A percentile compares a stretch with the other conserved stretches of the same genome.
Evolutionary conservation across 2,113 vertebrate genomes (phyloP).

Genomic region (Chelonoidis abingdonii): DNA sequence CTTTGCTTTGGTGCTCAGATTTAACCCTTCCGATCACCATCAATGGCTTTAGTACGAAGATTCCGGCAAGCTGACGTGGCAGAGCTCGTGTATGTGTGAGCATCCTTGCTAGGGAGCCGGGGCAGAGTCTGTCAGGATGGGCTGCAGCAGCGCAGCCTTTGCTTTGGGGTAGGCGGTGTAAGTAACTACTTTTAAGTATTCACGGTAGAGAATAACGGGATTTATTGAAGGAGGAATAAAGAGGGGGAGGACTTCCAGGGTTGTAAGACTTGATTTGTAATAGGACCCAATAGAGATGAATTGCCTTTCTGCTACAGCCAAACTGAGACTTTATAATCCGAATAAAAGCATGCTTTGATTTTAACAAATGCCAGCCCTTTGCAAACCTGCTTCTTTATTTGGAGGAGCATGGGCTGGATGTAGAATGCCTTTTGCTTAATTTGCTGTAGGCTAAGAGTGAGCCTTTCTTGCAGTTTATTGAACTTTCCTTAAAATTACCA

Average conservation of each 20-base stretch:
- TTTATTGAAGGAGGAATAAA: background rate
- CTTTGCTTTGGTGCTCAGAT: background rate
- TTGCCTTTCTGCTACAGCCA: background rate
- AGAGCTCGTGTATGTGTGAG: background rate
- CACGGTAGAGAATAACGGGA: background rate
- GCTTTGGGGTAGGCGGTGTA: slow-evolving; percentile 35
- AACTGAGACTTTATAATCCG: background rate
- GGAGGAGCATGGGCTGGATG: accelerated
- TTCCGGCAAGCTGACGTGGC: slow-evolving; percentile 73
- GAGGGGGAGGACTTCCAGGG: background rate
- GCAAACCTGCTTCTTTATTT: background rate
- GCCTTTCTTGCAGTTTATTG: slow-evolving; percentile 21
- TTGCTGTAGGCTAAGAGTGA: background rate
- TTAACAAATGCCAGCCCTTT: background rate
- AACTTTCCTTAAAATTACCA: background rate
- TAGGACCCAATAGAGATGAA: background rate
- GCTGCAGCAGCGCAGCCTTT: slow-evolving; percentile 22
- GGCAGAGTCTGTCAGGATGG: background rate
- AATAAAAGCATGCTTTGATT: background rate
- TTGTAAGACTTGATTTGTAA: slow-evolving; percentile 35
- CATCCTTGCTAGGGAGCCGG: slow-evolving; percentile 34
- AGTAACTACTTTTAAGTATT: slow-evolving; percentile 32
- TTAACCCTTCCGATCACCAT: background rate
- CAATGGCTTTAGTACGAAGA: background rate
- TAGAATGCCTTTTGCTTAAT: background rate